Percentiles rank a stretch among this genome's conserved stretches.
These are phyloP conservation scores for Globodera rostochiensis DNA, from an alignment of 1,140 invertebrate genomes.

Conservation along the genomic window DNA sequence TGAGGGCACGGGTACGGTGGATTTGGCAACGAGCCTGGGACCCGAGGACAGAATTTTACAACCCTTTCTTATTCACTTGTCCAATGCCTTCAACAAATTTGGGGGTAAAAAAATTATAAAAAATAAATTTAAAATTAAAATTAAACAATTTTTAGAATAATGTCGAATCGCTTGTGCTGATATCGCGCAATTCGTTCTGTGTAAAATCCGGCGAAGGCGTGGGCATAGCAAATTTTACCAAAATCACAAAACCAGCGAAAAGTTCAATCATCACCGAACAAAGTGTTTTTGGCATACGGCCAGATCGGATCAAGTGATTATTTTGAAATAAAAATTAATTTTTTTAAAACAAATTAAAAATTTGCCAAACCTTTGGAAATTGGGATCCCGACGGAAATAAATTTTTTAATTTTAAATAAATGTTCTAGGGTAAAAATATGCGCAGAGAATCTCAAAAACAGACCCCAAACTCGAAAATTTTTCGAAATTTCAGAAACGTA, in stretches of 20 bases:
- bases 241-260: not conserved
- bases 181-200: slow-evolving; percentile 23
- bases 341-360: too few relatives aligned
- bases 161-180: not conserved
- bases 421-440: too few relatives aligned
- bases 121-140: not conserved
- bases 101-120: slow-evolving; percentile 20
- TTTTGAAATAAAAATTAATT: slow-evolving; percentile 11
- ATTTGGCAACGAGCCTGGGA: slow-evolving; percentile 63
- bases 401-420: too few relatives aligned
- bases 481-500: too few relatives aligned
- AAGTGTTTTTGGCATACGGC: not conserved
- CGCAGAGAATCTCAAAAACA: too few relatives aligned
- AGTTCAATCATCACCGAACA: not conserved
- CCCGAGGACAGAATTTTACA: slow-evolving; percentile 58
- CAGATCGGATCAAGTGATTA: slow-evolving; percentile 9
- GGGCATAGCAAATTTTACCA: slow-evolving; percentile 11
- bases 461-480: too few relatives aligned
- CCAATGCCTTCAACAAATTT: slow-evolving; percentile 42
- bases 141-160: not conserved
- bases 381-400: too few relatives aligned
- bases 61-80: slow-evolving; percentile 59
- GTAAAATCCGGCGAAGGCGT: not conserved
- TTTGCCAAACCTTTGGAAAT: too few relatives aligned
- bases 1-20: slow-evolving; percentile 32